These are phyloP conservation scores for Lycaon pictus DNA, from an alignment of 2,113 vertebrate species.

Conservation along the genomic window DNA sequence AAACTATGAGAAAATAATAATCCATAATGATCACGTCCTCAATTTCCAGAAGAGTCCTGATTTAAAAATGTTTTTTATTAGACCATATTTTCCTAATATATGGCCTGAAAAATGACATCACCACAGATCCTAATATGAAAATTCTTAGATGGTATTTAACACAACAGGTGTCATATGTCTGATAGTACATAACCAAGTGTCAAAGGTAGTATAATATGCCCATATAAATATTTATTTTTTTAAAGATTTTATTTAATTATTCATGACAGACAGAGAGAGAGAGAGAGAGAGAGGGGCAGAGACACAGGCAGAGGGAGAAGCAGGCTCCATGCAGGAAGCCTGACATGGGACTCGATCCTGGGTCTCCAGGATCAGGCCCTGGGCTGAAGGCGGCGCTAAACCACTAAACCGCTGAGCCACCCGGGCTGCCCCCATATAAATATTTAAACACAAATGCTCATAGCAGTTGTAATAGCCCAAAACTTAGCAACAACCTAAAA, in stretches of 20 bases:
- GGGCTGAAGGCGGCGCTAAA: too few species aligned
- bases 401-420: too few species aligned
- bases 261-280: too few species aligned
- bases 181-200: background rate
- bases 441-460: background rate
- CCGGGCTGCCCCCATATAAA: background rate
- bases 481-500: slow-evolving; percentile 27
- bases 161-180: slow-evolving; percentile 29
- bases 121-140: slow-evolving; percentile 54
- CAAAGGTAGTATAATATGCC: background rate
- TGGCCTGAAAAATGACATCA: slow-evolving; percentile 23
- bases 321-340: too few species aligned
- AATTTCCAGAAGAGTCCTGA: background rate
- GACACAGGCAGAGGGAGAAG: too few species aligned
- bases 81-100: slow-evolving; percentile 48
- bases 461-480: background rate
- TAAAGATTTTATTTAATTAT: too few species aligned
- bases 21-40: background rate
- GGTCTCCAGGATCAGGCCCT: too few species aligned
- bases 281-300: too few species aligned
- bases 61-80: background rate
- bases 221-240: background rate
- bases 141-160: background rate
- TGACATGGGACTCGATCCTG: too few species aligned
- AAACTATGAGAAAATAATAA: slow-evolving; percentile 41